Evolutionary conservation across 2,113 vertebrate species (phyloP).

Genomic region (Chamaetylas fuelleborni): DNA sequence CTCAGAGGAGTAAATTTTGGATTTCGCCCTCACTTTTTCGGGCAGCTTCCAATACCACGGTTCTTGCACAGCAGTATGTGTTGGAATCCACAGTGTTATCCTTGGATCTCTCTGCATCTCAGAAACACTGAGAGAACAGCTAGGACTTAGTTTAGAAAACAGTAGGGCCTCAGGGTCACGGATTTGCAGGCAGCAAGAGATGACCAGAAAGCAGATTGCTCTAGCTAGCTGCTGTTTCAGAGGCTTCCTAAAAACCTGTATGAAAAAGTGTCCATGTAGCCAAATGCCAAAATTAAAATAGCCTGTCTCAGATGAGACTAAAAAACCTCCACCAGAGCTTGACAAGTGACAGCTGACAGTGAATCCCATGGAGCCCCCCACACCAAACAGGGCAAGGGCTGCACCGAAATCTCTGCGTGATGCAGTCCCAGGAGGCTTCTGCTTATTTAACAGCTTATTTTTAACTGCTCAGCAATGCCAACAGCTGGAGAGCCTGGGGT

Average conservation of each 20-base stretch:
- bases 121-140: not conserved
- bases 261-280: not conserved
- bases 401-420: fast-evolving
- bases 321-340: not conserved
- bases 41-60: not conserved
- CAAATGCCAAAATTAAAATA: not conserved
- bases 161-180: not conserved
- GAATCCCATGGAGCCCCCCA: not conserved
- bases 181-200: not conserved
- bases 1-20: not conserved
- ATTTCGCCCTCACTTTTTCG: not conserved
- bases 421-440: not conserved
- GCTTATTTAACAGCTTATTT: not conserved
- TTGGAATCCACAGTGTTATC: not conserved
- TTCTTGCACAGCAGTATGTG: not conserved
- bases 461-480: not conserved
- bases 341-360: not conserved
- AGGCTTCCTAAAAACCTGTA: not conserved
- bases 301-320: not conserved
- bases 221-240: not conserved
- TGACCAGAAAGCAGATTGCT: not conserved
- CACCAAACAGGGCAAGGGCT: not conserved
- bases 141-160: not conserved
- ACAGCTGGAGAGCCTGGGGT: not conserved
- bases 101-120: not conserved